phyloP scores from a whole-genome alignment of 2,888 invertebrate species.

The Eupelmus urozonus region DNA sequence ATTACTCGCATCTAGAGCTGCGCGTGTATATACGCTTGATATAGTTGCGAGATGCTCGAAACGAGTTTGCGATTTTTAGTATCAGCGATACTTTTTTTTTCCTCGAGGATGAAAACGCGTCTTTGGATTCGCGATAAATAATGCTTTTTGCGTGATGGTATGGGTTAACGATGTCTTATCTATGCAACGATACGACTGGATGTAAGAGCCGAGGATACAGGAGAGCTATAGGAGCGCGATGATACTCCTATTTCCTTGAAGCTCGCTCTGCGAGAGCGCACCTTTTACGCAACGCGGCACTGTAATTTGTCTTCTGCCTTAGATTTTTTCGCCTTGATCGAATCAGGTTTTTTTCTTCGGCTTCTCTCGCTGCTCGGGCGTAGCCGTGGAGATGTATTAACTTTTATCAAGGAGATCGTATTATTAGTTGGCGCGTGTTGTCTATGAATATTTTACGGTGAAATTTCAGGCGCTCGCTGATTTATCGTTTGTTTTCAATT shows the following conservation, averaged over 20 bases:
- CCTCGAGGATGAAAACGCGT: no score
- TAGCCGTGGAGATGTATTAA: conserved; percentile 29
- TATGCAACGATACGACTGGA: not conserved
- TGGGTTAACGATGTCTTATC: not conserved
- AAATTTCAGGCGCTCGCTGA: not conserved
- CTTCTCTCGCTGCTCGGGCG: conserved; percentile 15
- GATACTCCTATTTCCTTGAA: conserved; percentile 55
- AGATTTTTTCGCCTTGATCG: conserved; percentile 48
- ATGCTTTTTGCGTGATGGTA: not conserved
- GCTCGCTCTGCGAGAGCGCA: no score
- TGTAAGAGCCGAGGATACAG: no score
- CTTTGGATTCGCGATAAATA: no score
- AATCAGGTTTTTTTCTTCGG: conserved; percentile 28
- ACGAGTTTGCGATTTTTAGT: no score
- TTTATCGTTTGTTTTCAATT: not conserved
- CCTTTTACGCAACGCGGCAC: conserved; percentile 45
- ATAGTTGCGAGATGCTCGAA: no score
- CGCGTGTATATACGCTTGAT: no score
- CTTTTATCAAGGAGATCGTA: conserved; percentile 28
- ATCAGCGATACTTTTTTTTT: no score
- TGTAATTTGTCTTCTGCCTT: conserved; percentile 46
- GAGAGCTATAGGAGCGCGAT: no score
- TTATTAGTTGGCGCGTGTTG: not conserved
- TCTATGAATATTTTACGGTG: not conserved
- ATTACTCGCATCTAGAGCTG: conserved; percentile 33